phyloP scores from a whole-genome alignment of 2,113 vertebrate species.

The Antechinus flavipes region DNA sequence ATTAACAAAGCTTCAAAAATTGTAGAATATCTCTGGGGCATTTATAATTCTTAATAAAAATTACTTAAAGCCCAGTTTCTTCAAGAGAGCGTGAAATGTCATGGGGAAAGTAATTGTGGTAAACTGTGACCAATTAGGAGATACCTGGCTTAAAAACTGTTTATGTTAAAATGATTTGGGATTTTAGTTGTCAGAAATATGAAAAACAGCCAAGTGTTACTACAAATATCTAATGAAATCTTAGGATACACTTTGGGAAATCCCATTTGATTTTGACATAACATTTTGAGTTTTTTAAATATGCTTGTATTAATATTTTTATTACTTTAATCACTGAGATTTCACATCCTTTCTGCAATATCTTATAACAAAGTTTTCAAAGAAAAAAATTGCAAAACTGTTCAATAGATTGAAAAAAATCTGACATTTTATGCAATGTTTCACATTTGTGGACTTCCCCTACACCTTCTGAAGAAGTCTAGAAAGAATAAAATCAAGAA shows the following conservation, averaged over 20 bases:
- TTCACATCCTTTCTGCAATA: background rate
- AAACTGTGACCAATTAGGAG: background rate
- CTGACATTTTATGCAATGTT: too few relatives aligned
- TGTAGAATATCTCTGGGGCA: too few relatives aligned
- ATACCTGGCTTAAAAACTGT: background rate
- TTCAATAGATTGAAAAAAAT: background rate
- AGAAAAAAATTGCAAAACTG: background rate
- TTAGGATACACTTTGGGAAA: background rate
- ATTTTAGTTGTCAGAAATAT: background rate
- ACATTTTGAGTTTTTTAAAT: background rate
- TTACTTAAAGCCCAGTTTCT: background rate
- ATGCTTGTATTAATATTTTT: background rate
- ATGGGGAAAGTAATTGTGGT: background rate
- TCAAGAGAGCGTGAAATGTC: background rate
- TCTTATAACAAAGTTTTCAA: background rate
- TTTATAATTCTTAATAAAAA: slow-evolving; percentile 9
- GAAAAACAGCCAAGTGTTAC: background rate
- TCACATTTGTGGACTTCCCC: background rate
- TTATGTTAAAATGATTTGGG: background rate
- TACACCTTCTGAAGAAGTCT: background rate
- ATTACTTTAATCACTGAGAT: background rate
- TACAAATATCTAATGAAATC: background rate
- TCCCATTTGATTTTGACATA: background rate
- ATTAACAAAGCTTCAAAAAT: background rate
- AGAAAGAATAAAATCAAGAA: background rate